Percentiles rank a stretch among this genome's conserved stretches.
phyloP scores from a whole-genome alignment of 1,140 invertebrate species.

The Scaptomyza hsui region DNA sequence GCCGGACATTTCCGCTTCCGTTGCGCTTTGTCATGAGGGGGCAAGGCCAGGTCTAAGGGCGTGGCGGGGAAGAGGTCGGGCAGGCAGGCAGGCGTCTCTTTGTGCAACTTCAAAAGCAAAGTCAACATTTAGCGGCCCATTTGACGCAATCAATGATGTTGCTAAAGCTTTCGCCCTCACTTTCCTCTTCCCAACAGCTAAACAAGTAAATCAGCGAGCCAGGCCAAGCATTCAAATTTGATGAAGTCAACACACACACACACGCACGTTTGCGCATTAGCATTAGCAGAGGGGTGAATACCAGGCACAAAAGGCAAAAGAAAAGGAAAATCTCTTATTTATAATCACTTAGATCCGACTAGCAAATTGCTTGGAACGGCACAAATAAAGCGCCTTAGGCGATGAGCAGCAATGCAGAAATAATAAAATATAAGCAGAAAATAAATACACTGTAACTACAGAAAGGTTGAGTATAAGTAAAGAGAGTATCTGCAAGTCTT shows the following conservation, averaged over 20 bases:
- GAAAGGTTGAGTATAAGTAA: not conserved
- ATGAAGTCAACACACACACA: conserved; percentile 42
- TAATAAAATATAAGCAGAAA: not conserved
- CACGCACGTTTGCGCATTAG: conserved; percentile 20
- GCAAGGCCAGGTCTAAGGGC: not conserved
- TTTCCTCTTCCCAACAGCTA: not conserved
- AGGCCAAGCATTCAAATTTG: conserved; percentile 53
- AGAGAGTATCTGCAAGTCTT: conserved; percentile 3
- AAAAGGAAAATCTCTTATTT: conserved; percentile 60
- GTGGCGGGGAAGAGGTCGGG: not conserved
- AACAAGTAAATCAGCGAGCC: conserved; percentile 43
- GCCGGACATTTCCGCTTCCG: conserved; percentile 72
- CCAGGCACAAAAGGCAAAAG: conserved; percentile 16
- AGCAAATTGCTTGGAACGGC: conserved; percentile 44
- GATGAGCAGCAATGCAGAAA: too few species aligned
- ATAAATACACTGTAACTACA: conserved; percentile 1
- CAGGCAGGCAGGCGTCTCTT: not conserved
- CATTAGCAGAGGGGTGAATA: conserved; percentile 13
- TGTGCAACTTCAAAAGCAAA: conserved; percentile 49
- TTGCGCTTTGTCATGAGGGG: conserved; percentile 46
- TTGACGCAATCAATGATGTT: conserved; percentile 69
- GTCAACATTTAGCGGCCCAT: conserved; percentile 69
- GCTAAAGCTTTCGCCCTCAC: conserved; percentile 22
- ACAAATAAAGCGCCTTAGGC: conserved; percentile 22
- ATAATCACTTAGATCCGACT: conserved; percentile 72